These are phyloP conservation scores for Orthonychiurus folsomi DNA, from an alignment of 2,888 invertebrate genomes.

Conservation along the genomic window DNA sequence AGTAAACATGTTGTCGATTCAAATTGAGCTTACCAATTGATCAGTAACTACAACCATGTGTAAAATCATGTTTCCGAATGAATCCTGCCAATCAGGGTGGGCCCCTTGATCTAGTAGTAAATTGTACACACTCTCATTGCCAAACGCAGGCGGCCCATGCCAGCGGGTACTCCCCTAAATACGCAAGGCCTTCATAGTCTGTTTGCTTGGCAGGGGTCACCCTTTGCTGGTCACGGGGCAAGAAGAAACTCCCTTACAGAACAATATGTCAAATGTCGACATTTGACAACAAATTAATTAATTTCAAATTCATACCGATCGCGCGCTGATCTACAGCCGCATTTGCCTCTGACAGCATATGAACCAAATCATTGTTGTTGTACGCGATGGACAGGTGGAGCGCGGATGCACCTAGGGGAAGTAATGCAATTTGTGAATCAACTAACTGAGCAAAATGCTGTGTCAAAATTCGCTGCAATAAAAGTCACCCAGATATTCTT, in stretches of 20 bases:
- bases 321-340: slow-evolving; percentile 88
- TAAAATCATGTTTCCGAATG: slow-evolving; percentile 96
- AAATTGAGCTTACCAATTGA: slow-evolving; percentile 69
- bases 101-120: slow-evolving; percentile 82
- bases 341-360: slow-evolving; percentile 83
- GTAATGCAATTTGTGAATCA: slow-evolving; percentile 21
- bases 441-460: no score
- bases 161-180: slow-evolving; percentile 92
- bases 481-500: slow-evolving; percentile 85
- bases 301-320: slow-evolving; percentile 54
- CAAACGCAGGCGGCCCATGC: slow-evolving; percentile 93
- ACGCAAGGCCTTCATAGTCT: slow-evolving; percentile 93
- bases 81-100: slow-evolving; percentile 90
- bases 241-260: slow-evolving; percentile 71
- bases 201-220: slow-evolving; percentile 68
- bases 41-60: slow-evolving; percentile 99
- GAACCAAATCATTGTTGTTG: slow-evolving; percentile 88
- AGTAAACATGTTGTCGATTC: not conserved
- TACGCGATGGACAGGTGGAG: slow-evolving; percentile 94
- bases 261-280: not conserved
- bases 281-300: not conserved
- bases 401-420: slow-evolving; percentile 71
- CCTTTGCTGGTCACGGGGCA: slow-evolving; percentile 86
- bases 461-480: not conserved
- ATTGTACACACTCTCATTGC: slow-evolving; percentile 95